Percentiles rank a stretch among this genome's conserved stretches.
phyloP scores from a whole-genome alignment of 2,888 invertebrate species.

The Scrobipalpa atriplicella region DNA sequence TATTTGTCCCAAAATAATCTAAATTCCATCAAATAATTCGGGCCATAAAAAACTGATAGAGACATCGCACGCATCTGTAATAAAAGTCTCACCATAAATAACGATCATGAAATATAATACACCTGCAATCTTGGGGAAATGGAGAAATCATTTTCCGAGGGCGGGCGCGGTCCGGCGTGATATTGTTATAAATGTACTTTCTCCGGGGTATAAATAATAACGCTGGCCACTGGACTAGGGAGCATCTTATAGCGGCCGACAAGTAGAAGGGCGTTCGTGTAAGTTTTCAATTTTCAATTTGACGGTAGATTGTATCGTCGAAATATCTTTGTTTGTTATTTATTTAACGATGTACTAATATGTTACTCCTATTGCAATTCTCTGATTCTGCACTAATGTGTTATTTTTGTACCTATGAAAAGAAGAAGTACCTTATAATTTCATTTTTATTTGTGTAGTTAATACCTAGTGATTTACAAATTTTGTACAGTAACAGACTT shows the following conservation, averaged over 20 bases:
- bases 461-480: background rate
- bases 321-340: too few relatives aligned
- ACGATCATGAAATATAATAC: conserved; percentile 83
- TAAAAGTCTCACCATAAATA: conserved; percentile 82
- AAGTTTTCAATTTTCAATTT: background rate
- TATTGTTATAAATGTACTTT: conserved; percentile 83
- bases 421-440: too few relatives aligned
- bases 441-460: too few relatives aligned
- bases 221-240: conserved; percentile 57
- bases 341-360: too few relatives aligned
- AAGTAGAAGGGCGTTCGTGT: background rate
- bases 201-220: conserved; percentile 80
- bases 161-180: conserved; percentile 80
- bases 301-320: too few relatives aligned
- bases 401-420: too few relatives aligned
- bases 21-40: conserved; percentile 76
- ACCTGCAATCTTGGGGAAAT: conserved; percentile 83
- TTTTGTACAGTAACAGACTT: background rate
- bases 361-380: too few relatives aligned
- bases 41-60: conserved; percentile 80
- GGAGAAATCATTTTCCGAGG: conserved; percentile 82
- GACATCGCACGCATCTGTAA: conserved; percentile 82
- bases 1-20: conserved; percentile 70
- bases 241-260: background rate
- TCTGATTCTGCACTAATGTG: too few relatives aligned